Evolutionary conservation across 2,888 invertebrate species (phyloP).

Genomic region (Augiades crinisus): DNA sequence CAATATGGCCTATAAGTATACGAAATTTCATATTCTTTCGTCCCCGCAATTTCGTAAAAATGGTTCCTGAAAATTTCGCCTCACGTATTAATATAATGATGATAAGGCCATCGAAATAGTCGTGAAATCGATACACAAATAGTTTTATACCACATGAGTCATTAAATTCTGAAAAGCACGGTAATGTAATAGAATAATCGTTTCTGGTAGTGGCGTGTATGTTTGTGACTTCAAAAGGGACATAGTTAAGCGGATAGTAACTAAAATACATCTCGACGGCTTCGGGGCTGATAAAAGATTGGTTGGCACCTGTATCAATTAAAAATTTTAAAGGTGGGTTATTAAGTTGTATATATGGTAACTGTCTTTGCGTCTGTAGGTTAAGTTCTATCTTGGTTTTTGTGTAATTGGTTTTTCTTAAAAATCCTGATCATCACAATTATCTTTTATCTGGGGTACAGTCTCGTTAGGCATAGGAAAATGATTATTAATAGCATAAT

Average conservation of each 20-base stretch:
- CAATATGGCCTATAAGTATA: no score
- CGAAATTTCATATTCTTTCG: no score
- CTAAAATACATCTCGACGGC: background rate
- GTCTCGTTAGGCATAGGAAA: background rate
- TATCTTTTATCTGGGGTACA: background rate
- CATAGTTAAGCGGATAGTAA: background rate
- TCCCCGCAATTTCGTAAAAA: no score
- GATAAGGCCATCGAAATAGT: no score
- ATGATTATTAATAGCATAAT: background rate
- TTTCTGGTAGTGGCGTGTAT: slow-evolving; percentile 4
- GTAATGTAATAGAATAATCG: slow-evolving; percentile 4
- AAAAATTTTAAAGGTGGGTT: slow-evolving; percentile 3
- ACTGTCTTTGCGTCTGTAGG: background rate
- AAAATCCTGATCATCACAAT: no score
- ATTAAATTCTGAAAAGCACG: slow-evolving; percentile 29
- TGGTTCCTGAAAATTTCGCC: no score
- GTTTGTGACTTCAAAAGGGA: no score
- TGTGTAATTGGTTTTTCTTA: background rate
- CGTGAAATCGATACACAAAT: slow-evolving; percentile 13
- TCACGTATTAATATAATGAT: no score
- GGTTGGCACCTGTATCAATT: no score
- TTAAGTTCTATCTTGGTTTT: slow-evolving; percentile 2
- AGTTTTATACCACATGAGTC: slow-evolving; percentile 10
- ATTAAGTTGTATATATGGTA: background rate
- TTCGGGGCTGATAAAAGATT: background rate